A percentile compares a stretch with the other conserved stretches of the same genome.
Conservation (phyloP, 2,113 vertebrate species). For the Anolis carolinensis region DNA sequence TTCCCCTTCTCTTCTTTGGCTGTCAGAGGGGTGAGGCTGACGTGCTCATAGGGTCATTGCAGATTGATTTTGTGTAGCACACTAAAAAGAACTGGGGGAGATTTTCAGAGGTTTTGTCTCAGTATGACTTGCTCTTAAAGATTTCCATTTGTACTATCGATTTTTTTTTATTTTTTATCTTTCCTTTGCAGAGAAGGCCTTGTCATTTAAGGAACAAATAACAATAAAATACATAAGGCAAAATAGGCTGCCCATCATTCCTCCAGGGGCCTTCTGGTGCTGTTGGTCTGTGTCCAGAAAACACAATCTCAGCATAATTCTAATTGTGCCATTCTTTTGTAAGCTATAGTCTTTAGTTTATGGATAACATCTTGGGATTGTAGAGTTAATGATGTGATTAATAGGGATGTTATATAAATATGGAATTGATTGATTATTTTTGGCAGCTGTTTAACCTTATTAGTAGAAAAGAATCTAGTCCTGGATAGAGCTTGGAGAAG, state of each 20-base stretch:
- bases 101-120: conserved; percentile 69
- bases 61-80: conserved; percentile 80
- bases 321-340: conserved; percentile 52
- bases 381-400: conserved; percentile 56
- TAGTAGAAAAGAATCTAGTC: conserved; percentile 63
- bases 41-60: conserved; percentile 70
- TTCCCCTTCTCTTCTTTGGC: conserved; percentile 49
- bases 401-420: conserved; percentile 56
- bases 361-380: conserved; percentile 25
- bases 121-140: conserved; percentile 67
- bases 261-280: conserved; percentile 37
- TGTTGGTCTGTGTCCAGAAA: conserved; percentile 42
- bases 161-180: conserved; percentile 62
- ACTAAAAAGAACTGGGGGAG: conserved; percentile 68
- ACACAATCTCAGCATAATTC: conserved; percentile 30
- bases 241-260: conserved; percentile 51
- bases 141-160: conserved; percentile 75
- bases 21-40: conserved; percentile 67
- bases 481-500: conserved; percentile 40
- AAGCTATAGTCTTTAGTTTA: conserved; percentile 42
- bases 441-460: conserved; percentile 51
- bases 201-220: conserved; percentile 47
- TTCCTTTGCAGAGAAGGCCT: conserved; percentile 52
- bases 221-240: conserved; percentile 47
- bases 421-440: conserved; percentile 33